Base-by-base conservation (phyloP, 1,140 invertebrate species). In the Panulirus ornatus region DNA sequence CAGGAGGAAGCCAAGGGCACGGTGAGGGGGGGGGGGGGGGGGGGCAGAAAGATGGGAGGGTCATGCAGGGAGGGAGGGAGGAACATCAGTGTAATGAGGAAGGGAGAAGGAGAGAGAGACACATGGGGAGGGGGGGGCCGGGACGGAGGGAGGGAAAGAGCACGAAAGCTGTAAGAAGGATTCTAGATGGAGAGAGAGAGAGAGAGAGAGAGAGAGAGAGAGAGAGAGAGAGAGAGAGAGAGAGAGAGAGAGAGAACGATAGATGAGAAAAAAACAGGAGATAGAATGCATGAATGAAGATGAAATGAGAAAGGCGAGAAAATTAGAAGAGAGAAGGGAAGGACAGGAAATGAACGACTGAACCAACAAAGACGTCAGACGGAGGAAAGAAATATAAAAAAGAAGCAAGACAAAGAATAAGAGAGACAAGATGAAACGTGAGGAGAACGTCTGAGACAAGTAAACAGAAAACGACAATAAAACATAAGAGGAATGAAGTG, bases 71-170 rank as follows among this genome's bases (percentile, higher is more conserved):
- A 66, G 63, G 63, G 22, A 66, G 63, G 22, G 63, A 8, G 22
- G 51, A 22, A 58, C 11, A 22, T 11, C 11, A 22, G 22, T 11
- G 51, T 11, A n/a, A n/a, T 47, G 73, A 76, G 42, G 73, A 2
- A 76, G 73, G 73, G 40, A 42, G 44, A 42, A 40, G 27, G 73
- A 42, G 73, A 44, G 42, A 42, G 42, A 42, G 40, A 76, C 34
- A 73, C 70, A 36, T 16, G 34, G 70, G 73, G 73, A 8, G 73
- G 73, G 36, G 44, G n/a, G n/a, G n/a, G n/a, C n/a, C n/a, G n/a
- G n/a, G n/a, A n/a, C n/a, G n/a, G n/a, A n/a, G 51, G 19, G 70
- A 34, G 30, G 70, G 36, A 34, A 34, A 73, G 70, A 14, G 5
- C 5, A 34, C 30, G 19, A 73, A 34, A 22, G 38, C 27, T n/a